Conservation (phyloP, 2,797 vertebrate species). For the Chelon labrosus region DNA sequence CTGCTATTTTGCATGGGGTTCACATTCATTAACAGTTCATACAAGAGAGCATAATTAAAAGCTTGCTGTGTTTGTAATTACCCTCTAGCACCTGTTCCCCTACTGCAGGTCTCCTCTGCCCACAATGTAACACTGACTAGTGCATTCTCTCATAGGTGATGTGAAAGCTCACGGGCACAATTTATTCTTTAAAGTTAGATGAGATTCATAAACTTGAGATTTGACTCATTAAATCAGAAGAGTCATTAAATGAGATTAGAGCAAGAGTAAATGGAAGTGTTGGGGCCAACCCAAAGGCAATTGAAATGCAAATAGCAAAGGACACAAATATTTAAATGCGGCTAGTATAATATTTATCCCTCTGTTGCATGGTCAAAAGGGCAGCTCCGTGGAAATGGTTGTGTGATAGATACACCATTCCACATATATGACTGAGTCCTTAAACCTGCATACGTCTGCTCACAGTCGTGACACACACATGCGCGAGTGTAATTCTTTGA, state of each 20-base stretch:
- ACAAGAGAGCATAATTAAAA: constrained; percentile 82
- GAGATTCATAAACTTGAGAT: constrained; percentile 66
- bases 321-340: constrained; percentile 62
- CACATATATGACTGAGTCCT: background rate
- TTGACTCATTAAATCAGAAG: constrained; percentile 69
- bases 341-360: constrained; percentile 52
- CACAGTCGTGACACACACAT: constrained; percentile 6
- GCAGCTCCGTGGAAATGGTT: constrained; percentile 17
- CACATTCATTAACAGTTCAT: constrained; percentile 82
- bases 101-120: constrained; percentile 51
- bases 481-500: background rate
- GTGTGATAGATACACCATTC: background rate
- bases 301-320: constrained; percentile 37
- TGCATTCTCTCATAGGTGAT: constrained; percentile 50
- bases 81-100: constrained; percentile 78
- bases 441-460: background rate
- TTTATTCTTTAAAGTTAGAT: constrained; percentile 69
- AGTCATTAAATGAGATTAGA: constrained; percentile 63
- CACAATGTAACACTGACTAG: constrained; percentile 49
- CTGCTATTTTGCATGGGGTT: constrained; percentile 68
- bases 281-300: constrained; percentile 49
- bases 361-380: constrained; percentile 17
- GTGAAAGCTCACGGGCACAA: constrained; percentile 50
- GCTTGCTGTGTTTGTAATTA: constrained; percentile 83
- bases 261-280: constrained; percentile 35